A percentile compares a stretch with the other conserved stretches of the same genome.
phyloP scores from a whole-genome alignment of 2,888 invertebrate species.

The Coecobrya sp. region DNA sequence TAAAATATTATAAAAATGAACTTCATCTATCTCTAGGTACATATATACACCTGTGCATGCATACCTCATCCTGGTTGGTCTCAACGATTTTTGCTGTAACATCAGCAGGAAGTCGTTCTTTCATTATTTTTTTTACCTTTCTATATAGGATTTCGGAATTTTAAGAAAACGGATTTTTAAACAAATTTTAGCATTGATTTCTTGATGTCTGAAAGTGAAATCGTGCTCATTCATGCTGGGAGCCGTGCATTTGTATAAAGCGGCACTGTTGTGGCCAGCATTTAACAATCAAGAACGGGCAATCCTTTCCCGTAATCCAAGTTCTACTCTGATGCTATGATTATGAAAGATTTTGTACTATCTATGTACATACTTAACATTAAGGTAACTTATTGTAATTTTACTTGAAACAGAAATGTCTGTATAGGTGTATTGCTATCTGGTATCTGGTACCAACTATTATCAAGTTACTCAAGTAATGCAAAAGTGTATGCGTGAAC shows the following conservation, averaged over 20 bases:
- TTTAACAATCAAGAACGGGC: slow-evolving; percentile 45
- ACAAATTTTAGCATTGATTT: slow-evolving; percentile 68
- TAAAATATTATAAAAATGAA: not conserved
- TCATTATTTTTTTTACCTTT: slow-evolving; percentile 18
- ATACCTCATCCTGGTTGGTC: slow-evolving; percentile 48
- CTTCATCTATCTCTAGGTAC: not conserved
- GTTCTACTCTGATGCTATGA: not conserved
- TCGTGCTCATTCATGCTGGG: slow-evolving; percentile 74
- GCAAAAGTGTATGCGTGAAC: too few relatives aligned
- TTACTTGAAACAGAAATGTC: too few relatives aligned
- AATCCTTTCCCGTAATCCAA: not conserved
- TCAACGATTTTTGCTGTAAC: slow-evolving; percentile 40
- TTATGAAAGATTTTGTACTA: too few relatives aligned
- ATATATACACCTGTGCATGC: not conserved
- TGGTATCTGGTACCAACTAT: too few relatives aligned
- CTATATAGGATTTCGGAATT: slow-evolving; percentile 20
- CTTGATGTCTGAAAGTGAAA: slow-evolving; percentile 73
- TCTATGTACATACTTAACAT: too few relatives aligned
- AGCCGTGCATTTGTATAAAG: slow-evolving; percentile 62
- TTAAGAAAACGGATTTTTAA: slow-evolving; percentile 58
- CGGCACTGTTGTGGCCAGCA: slow-evolving; percentile 51
- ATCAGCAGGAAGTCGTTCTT: slow-evolving; percentile 54
- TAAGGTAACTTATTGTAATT: too few relatives aligned
- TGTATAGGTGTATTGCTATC: too few relatives aligned
- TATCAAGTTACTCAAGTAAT: too few relatives aligned